Evolutionary conservation across 2,797 vertebrate species (phyloP), one percentile per base, ranked within the genome.

Genomic region (Lacerta viridis): DNA sequence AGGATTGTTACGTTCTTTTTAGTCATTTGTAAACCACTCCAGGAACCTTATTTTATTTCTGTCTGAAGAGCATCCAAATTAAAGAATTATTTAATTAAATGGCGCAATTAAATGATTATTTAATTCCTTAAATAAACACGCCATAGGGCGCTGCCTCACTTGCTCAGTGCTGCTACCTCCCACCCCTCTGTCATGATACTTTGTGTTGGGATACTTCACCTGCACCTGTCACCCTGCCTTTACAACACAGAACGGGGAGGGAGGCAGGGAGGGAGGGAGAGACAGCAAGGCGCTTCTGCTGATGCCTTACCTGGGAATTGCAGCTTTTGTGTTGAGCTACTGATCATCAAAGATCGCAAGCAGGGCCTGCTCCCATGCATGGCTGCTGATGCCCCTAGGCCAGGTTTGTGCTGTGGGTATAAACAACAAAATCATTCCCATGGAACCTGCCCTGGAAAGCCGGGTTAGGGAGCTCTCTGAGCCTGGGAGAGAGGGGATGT

Each of bases 361-460:
- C 72, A 29, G 81, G 61, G 77, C n/a, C 78, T 76, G 78, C 83
- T 66, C 71, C 82, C 88, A 89, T 86, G 88, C 61, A 86, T 82
- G 88, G 61, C 61, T 85, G 78, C 85, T 74, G 33, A 71, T 86
- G 91, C 93, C 93, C 85, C 81, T 20, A 88, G 93, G 93, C 90
- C 77, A 91, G 81, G 80, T 91, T 88, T 94, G 92, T 91, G 93
- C 94, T 93, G 88, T 95, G 91, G 93, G 92, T 93, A 92, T 88
- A 95, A 92, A 93, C 94, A 89, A 91, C 93, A 90, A 79, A 89
- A 87, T 93, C 90, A 90, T 95, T 95, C 93, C 94, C 93, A 95
- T 94, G 88, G 88, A 82, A 41, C 84, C 55, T 75, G 88, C 61
- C 79, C 78, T 89, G 74, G 61, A 86, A 86, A 18, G 84, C 78